These are phyloP conservation scores for Drosophila fungiperda DNA, from an alignment of 2,888 invertebrate genomes.

Conservation along the genomic window DNA sequence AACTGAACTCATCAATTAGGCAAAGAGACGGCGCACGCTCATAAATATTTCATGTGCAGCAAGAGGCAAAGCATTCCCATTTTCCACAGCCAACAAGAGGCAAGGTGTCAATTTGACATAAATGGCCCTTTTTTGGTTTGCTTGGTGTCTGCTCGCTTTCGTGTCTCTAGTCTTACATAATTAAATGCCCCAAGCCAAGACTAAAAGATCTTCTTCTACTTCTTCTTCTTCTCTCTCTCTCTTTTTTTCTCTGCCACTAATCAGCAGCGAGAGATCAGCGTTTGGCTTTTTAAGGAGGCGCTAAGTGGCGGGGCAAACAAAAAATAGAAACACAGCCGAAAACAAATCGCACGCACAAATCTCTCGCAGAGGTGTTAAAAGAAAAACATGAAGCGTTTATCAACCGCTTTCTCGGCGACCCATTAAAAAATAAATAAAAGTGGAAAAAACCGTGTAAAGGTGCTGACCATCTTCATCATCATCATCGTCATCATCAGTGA, in stretches of 20 bases:
- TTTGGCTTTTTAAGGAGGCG: constrained; percentile 63
- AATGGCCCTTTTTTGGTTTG: constrained; percentile 56
- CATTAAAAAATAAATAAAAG: constrained; percentile 54
- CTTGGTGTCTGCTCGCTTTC: constrained; percentile 18
- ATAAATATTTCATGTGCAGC: constrained; percentile 74
- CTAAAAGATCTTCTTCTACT: constrained; percentile 12
- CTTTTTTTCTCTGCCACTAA: constrained; percentile 36
- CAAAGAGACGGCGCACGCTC: constrained; percentile 68
- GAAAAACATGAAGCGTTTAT: constrained; percentile 78
- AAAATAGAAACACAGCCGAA: constrained; percentile 19
- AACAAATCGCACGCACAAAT: constrained; percentile 79
- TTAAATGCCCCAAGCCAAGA: constrained; percentile 61
- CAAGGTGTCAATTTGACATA: constrained; percentile 81
- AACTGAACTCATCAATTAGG: constrained; percentile 77
- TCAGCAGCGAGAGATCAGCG: constrained; percentile 56
- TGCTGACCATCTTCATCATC: constrained; percentile 4
- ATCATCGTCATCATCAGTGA: background rate
- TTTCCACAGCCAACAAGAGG: constrained; percentile 17
- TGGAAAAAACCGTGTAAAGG: background rate
- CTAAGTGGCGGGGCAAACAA: constrained; percentile 74
- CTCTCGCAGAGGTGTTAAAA: constrained; percentile 81
- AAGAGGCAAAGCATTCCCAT: constrained; percentile 32
- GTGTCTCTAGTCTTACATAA: constrained; percentile 72
- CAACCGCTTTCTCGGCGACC: constrained; percentile 69
- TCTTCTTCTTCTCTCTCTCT: background rate